Percentiles rank a stretch among this genome's conserved stretches.
Conservation (phyloP, 2,888 invertebrate genomes). For the Sarcophaga rosellei region DNA sequence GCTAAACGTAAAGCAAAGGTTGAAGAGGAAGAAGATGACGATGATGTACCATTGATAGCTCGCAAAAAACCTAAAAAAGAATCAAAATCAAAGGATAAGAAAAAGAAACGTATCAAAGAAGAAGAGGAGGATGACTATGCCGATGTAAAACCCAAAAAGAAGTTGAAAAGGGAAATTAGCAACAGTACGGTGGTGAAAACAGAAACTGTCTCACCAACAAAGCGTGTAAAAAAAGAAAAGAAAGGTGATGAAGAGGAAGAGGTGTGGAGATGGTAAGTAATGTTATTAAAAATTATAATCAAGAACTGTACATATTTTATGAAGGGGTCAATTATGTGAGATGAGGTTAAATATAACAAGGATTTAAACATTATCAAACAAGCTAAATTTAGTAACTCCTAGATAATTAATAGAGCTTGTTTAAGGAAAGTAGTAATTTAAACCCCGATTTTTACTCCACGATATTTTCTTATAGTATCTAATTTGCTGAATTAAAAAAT, state of each 20-base stretch:
- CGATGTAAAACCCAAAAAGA: conserved; percentile 84
- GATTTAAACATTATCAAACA: no score
- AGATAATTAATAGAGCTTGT: no score
- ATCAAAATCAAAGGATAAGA: conserved; percentile 84
- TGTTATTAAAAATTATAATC: background rate
- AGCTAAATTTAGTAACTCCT: no score
- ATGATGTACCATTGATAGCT: conserved; percentile 80
- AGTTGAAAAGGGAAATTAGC: conserved; percentile 77
- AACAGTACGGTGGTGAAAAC: conserved; percentile 64
- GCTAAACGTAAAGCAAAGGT: conserved; percentile 82
- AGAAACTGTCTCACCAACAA: conserved; percentile 83
- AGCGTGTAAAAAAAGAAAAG: conserved; percentile 84
- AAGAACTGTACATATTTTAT: no score
- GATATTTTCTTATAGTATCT: no score
- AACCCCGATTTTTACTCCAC: no score
- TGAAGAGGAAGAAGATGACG: conserved; percentile 83
- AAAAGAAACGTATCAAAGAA: conserved; percentile 84
- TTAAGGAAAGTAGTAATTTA: no score
- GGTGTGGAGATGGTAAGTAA: conserved; percentile 94
- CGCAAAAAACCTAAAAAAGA: conserved; percentile 81
- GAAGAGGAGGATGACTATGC: conserved; percentile 82
- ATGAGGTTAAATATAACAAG: no score
- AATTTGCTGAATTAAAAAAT: no score
- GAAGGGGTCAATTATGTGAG: no score
- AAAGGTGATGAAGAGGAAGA: conserved; percentile 91